Conservation (phyloP, 2,888 invertebrate genomes). For the Tigriopus californicus region DNA sequence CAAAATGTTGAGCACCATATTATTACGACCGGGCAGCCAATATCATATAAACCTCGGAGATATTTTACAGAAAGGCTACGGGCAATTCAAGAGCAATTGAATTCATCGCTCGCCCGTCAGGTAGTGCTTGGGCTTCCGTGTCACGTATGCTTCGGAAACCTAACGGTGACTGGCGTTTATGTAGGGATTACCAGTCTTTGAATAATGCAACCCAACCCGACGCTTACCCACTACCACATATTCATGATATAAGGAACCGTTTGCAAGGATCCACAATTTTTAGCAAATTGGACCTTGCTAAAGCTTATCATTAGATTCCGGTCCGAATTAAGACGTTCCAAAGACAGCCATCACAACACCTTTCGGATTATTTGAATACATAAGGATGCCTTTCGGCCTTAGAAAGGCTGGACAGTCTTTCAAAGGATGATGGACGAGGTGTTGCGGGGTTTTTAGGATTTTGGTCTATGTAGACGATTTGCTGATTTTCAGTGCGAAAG, state of each 20-base stretch:
- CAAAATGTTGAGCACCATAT: no score
- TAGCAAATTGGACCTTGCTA: slow-evolving; percentile 15
- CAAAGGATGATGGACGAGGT: slow-evolving; percentile 13
- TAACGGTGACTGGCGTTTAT: not conserved
- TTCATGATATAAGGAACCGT: not conserved
- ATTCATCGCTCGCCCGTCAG: no score
- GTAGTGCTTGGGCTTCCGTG: no score
- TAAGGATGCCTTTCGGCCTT: slow-evolving; percentile 13
- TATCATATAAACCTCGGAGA: no score
- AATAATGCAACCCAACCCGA: not conserved
- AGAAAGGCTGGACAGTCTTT: not conserved
- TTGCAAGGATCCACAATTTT: slow-evolving; percentile 10
- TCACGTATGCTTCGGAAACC: no score
- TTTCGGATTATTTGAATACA: slow-evolving; percentile 9
- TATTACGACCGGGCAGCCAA: no score
- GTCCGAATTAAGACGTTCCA: not conserved
- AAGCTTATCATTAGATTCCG: slow-evolving; percentile 14
- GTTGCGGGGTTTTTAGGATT: not conserved
- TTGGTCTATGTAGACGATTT: slow-evolving; percentile 4
- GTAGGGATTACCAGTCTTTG: not conserved
- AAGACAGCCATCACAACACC: slow-evolving; percentile 15
- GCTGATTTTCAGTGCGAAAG: not conserved
- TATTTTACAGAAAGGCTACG: no score
- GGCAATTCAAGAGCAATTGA: no score
- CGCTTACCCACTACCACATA: not conserved